Evolutionary conservation across 1,140 invertebrate genomes (phyloP), one percentile per base, ranked within the genome.

Genomic region (Euwallacea fornicatus): DNA sequence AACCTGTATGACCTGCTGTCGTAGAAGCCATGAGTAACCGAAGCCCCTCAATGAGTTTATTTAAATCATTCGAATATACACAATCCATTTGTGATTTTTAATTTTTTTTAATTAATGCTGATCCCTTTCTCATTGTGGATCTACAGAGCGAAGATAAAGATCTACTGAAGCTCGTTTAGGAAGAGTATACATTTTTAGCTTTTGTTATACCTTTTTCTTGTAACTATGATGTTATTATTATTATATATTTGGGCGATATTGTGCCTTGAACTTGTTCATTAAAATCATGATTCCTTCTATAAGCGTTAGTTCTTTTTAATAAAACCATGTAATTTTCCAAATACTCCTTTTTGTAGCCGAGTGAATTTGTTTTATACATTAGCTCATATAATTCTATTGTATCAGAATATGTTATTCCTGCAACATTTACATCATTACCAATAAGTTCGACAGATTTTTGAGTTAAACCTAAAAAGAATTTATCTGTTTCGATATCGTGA

Each of bases 11-110:
- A 7, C 80, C 81, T 50, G 79, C 80, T 9, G 54, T 56, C 61
- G 78, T 73, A 11, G 79, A 82, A 15, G 79, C 76, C 11, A 80
- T 58, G 4, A 83, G 50, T 42, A 83, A 58, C 43, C 76, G 63
- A 7, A 83, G 66, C 68, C 79, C 73, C 41, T 79, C 77, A 7
- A 81, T 74, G 10, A 82, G 42, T 74, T 83, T 80, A 67, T 82
- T 81, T n/a, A 77, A 74, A 77, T 83, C 76, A 74, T 82, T 76
- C 75, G 75, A 83, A 76, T 81, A 79, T 46, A 78, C 75, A 72
- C 81, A 78, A 73, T 78, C 75, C n/a, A 53, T 71, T 74, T 69
- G 53, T 10, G 43, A 7, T 8, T 41, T 21, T 58, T 50, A 2
- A 61, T 55, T 69, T 55, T 15, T 61, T 61, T 6, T 6, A 61